Percentiles rank a stretch among this genome's conserved stretches.
These are phyloP conservation scores for Rhagoletis pomonella DNA, from an alignment of 1,140 invertebrate genomes.

Conservation along the genomic window DNA sequence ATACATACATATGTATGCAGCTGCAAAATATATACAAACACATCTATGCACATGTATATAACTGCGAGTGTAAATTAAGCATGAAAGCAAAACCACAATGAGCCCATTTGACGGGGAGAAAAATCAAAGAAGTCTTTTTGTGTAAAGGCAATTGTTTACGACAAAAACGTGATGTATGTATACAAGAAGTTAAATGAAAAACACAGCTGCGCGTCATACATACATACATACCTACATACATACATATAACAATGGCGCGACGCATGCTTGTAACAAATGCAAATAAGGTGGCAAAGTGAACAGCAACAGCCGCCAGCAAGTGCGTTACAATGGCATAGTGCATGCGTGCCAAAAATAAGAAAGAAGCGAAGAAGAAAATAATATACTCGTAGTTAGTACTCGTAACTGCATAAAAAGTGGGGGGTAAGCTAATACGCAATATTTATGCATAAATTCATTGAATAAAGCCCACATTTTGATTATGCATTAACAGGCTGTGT, in stretches of 20 bases:
- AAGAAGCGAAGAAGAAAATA: not conserved
- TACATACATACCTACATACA: too few relatives aligned
- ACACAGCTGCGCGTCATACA: slow-evolving; percentile 3
- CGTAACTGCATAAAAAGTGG: not conserved
- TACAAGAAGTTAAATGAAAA: slow-evolving; percentile 37
- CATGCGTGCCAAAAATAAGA: not conserved
- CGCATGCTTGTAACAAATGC: not conserved
- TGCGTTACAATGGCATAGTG: not conserved
- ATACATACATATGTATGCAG: not conserved
- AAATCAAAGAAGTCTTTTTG: not conserved
- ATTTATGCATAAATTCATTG: slow-evolving; percentile 30
- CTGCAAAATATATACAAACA: too few relatives aligned
- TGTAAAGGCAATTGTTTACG: slow-evolving; percentile 34
- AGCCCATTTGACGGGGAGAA: not conserved
- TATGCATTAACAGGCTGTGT: not conserved
- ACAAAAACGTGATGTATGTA: slow-evolving; percentile 26
- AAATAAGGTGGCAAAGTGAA: not conserved
- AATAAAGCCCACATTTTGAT: not conserved
- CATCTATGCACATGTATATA: not conserved
- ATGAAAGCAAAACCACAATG: slow-evolving; percentile 2
- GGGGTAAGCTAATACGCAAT: not conserved
- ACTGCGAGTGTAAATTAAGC: not conserved
- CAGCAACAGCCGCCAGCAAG: not conserved
- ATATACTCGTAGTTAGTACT: not conserved
- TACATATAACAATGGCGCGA: slow-evolving; percentile 11